phyloP scores from a whole-genome alignment of 2,113 vertebrate genomes.

The Aspidoscelis tigris region DNA sequence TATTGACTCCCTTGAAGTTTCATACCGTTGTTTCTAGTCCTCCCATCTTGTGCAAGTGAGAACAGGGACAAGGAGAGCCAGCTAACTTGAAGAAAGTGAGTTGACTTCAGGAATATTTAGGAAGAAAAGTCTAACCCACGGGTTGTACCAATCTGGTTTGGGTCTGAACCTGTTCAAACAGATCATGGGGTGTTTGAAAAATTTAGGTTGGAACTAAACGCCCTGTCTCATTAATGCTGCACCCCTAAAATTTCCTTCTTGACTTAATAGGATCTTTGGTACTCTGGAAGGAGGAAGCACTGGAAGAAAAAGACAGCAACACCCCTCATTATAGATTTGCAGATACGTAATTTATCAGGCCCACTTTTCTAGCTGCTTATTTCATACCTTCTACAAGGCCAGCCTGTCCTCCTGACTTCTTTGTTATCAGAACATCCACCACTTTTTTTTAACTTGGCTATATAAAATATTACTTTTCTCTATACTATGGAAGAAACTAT shows the following conservation, averaged over 20 bases:
- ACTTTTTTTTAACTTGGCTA: neutral
- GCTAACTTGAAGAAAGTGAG: neutral
- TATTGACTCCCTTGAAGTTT: no score
- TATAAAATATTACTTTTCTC: neutral
- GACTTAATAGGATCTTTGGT: neutral
- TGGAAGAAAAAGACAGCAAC: neutral
- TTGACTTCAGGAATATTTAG: neutral
- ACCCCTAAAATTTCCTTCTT: neutral
- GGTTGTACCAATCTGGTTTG: no score
- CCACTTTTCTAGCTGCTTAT: neutral
- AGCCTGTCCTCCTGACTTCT: neutral
- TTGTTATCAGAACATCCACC: neutral
- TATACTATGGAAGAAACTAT: neutral
- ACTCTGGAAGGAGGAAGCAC: neutral
- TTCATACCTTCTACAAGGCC: neutral
- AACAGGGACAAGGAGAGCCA: neutral
- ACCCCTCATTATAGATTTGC: neutral
- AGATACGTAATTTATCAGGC: neutral
- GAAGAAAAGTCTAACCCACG: neutral
- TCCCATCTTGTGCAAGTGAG: no score
- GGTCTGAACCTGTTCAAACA: neutral
- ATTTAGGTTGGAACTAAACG: no score
- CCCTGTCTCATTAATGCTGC: neutral
- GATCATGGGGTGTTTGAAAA: no score
- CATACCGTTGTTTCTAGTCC: no score